Base-by-base conservation (phyloP, 2,797 vertebrate genomes). In the Lagodon rhomboides region DNA sequence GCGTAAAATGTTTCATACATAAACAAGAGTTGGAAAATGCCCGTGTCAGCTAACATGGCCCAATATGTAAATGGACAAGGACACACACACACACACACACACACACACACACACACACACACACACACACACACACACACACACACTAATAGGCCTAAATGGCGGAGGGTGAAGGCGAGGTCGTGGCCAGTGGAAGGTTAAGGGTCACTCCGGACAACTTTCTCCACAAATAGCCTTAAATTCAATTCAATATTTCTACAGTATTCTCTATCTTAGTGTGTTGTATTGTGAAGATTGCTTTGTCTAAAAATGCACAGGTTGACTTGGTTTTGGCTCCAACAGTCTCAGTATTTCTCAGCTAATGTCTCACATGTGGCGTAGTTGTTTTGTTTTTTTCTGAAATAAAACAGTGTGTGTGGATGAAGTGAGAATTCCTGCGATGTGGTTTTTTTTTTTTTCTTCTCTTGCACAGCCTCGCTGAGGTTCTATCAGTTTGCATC, bases 191-290 rank as follows among this genome's bases (percentile, higher is more conserved):
- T 55, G 53, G 80, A 63, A 82, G 91, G 93, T 93, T 82, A 93
- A 93, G 92, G 92, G 92, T 91, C 88, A 92, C 15, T 38, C 67
- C 81, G 78, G 87, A 83, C 82, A 89, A 94, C 93, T 94, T 94
- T 94, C 93, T 91, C 92, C 44, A 38, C 34, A 12, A 55, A n/a
- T 5, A 23, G 23, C 12, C n/a, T 68, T 30, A 9, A 38, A 53
- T 13, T 11, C 9, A 25, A 5, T 16, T 18, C 1, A 0, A 20
- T 7, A n/a, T 18, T 63, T 44, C 1, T 41, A 3, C 11, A 27
- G 13, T 25, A 6, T 18, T 69, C 18, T 25, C 12, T 0, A 7
- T 12, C 7, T 15, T 15, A 7, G 68, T 61, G 18, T 10, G 17
- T 22, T 11, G 3, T 10, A 41, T 53, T 4, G 0, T 43, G 5